Percentiles rank a stretch among this genome's conserved stretches.
These are phyloP conservation scores for Xestia sexstrigata DNA, from an alignment of 2,888 invertebrate species.

Conservation along the genomic window DNA sequence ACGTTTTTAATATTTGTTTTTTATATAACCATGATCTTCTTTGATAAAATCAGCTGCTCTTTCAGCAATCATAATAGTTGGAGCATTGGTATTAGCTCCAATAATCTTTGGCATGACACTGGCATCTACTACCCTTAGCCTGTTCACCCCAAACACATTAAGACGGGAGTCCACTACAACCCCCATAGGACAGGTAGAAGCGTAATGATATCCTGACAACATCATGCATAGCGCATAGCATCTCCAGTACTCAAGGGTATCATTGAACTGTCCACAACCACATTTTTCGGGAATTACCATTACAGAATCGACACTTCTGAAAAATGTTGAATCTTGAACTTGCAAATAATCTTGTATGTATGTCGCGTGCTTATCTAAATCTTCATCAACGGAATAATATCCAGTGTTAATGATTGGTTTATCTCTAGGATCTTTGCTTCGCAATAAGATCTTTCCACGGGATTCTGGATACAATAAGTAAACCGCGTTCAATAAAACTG, in stretches of 20 bases:
- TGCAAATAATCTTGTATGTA: not conserved
- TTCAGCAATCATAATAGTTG: not conserved
- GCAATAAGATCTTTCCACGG: conserved; percentile 2
- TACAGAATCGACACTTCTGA: not conserved
- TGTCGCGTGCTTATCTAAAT: not conserved
- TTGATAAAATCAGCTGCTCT: not conserved
- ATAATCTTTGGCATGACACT: not conserved
- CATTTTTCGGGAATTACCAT: conserved; percentile 1
- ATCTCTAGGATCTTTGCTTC: conserved; percentile 1
- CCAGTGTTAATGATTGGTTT: not conserved
- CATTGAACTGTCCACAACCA: conserved; percentile 1
- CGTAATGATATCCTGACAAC: conserved; percentile 92
- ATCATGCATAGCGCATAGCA: conserved; percentile 92
- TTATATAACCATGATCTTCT: not conserved
- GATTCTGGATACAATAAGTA: not conserved
- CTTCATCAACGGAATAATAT: not conserved
- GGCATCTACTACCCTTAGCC: not conserved
- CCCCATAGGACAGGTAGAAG: conserved; percentile 94
- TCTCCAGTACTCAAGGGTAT: conserved; percentile 91
- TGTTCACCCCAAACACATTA: conserved; percentile 7
- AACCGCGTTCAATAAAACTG: not conserved
- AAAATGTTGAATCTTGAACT: not conserved
- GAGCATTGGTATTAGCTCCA: conserved; percentile 3
- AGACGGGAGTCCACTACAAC: conserved; percentile 92
- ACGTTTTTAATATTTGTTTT: not conserved